phyloP scores from a whole-genome alignment of 2,888 invertebrate species.

The Zelleria hepariella region DNA sequence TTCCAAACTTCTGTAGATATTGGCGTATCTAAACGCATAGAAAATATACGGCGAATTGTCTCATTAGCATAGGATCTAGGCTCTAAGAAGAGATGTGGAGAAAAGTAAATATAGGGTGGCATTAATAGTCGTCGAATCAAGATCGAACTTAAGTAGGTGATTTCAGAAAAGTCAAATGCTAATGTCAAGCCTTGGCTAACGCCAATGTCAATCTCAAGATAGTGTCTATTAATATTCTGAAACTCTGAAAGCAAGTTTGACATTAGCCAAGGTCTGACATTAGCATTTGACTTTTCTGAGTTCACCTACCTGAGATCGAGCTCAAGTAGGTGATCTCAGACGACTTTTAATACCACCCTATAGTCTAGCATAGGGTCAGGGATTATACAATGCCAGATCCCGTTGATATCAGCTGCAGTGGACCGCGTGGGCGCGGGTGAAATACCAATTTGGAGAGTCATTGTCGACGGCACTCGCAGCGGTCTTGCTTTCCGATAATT shows the following conservation, averaged over 20 bases:
- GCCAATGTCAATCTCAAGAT: too few relatives aligned
- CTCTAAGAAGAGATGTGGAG: not conserved
- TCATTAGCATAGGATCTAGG: not conserved
- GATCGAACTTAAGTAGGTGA: too few relatives aligned
- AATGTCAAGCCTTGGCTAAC: too few relatives aligned
- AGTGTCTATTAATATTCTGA: too few relatives aligned
- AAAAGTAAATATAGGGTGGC: not conserved
- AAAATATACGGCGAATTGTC: not conserved
- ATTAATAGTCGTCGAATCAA: too few relatives aligned
- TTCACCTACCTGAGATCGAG: too few relatives aligned
- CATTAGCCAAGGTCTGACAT: too few relatives aligned
- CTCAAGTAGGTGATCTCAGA: too few relatives aligned
- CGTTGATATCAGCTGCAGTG: not conserved
- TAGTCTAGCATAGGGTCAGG: not conserved
- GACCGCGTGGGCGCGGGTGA: slow-evolving; percentile 22
- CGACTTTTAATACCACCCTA: too few relatives aligned
- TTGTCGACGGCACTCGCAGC: slow-evolving; percentile 40
- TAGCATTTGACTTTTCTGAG: too few relatives aligned
- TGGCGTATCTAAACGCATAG: not conserved
- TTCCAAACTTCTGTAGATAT: not conserved
- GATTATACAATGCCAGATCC: not conserved
- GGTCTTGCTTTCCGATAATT: slow-evolving; percentile 53
- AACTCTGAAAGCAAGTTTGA: too few relatives aligned
- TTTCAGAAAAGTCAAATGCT: too few relatives aligned
- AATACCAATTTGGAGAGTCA: slow-evolving; percentile 29